Percentiles rank a stretch among this genome's conserved stretches.
phyloP scores from a whole-genome alignment of 2,888 invertebrate genomes.

The Nomada hirtipes region DNA sequence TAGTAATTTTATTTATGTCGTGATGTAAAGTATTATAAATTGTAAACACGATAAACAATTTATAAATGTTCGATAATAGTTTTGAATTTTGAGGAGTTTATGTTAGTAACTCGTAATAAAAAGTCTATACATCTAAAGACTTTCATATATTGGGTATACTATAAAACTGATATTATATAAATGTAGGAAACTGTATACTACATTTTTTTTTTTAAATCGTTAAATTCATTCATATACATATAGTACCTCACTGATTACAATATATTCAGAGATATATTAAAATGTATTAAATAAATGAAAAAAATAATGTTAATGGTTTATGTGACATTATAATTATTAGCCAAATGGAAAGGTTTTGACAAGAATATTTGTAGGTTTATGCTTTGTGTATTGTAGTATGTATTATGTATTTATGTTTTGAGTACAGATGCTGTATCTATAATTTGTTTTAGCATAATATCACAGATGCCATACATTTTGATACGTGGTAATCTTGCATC shows the following conservation, averaged over 20 bases:
- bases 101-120: neutral
- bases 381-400: neutral
- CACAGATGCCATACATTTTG: constrained; percentile 94
- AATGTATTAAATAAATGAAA: too few relatives aligned
- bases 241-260: too few relatives aligned
- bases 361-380: neutral
- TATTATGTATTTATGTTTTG: neutral
- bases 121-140: neutral
- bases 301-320: neutral
- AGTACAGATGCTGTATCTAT: constrained; percentile 5
- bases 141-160: neutral
- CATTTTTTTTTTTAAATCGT: too few relatives aligned
- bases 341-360: neutral
- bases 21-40: neutral
- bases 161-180: neutral
- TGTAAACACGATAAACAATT: neutral
- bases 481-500: constrained; percentile 95
- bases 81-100: neutral
- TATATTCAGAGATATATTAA: too few relatives aligned
- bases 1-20: neutral
- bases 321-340: neutral
- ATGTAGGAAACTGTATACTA: neutral
- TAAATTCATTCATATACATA: too few relatives aligned
- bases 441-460: constrained; percentile 62
- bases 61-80: neutral